Evolutionary conservation across 1,140 invertebrate species (phyloP).

Genomic region (Bursaphelenchus mucronatus): DNA sequence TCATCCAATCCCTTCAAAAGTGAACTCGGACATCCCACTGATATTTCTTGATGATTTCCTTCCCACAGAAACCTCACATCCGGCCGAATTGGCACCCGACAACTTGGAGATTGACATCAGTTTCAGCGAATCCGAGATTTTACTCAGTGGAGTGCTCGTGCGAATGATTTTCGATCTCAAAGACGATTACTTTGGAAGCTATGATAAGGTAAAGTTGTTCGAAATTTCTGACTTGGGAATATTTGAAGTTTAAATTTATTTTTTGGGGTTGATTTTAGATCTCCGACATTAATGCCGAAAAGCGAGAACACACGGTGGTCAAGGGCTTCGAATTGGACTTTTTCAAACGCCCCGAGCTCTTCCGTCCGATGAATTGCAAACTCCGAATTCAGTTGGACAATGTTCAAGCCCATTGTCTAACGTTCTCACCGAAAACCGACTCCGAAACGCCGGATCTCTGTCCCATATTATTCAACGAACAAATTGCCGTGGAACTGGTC

Average conservation of each 20-base stretch:
- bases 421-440: conserved; percentile 17
- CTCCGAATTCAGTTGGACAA: conserved; percentile 63
- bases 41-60: conserved; percentile 26
- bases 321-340: too few relatives aligned
- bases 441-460: conserved; percentile 45
- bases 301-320: neutral
- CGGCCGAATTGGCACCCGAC: conserved; percentile 32
- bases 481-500: conserved; percentile 64
- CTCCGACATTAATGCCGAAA: conserved; percentile 29
- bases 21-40: conserved; percentile 43
- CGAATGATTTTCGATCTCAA: conserved; percentile 49
- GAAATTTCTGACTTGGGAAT: neutral
- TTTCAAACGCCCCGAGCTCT: conserved; percentile 58
- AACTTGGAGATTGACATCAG: conserved; percentile 31
- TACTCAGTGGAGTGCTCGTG: conserved; percentile 46
- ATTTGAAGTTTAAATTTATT: too few relatives aligned
- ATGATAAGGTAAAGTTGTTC: conserved; percentile 42
- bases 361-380: conserved; percentile 63
- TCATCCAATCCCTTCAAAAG: conserved; percentile 37
- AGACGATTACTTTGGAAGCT: conserved; percentile 57
- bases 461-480: conserved; percentile 63
- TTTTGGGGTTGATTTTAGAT: conserved; percentile 27
- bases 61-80: conserved; percentile 21
- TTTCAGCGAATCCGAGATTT: conserved; percentile 47
- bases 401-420: conserved; percentile 62